phyloP scores from a whole-genome alignment of 2,888 invertebrate genomes.

The Tupiocoris notatus region DNA sequence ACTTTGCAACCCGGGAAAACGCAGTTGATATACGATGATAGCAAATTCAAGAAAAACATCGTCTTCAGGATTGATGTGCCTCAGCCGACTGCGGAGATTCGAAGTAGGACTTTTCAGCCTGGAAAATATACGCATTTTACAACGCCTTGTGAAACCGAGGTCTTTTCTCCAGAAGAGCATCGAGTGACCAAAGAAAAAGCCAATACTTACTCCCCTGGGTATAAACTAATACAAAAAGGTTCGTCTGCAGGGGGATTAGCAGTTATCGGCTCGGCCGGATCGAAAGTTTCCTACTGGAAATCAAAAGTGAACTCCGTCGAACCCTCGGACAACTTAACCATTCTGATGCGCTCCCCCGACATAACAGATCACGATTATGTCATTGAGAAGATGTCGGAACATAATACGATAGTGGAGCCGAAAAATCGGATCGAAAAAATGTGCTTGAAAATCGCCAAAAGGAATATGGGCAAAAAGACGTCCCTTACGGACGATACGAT shows the following conservation, averaged over 20 bases:
- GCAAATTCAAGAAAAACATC: constrained; percentile 34
- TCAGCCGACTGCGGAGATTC: background rate
- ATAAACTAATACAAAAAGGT: constrained; percentile 13
- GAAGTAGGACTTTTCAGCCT: no score
- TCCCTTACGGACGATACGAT: background rate
- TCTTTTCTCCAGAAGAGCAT: no score
- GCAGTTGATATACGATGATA: constrained; percentile 19
- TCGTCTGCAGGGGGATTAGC: constrained; percentile 12
- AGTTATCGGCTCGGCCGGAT: background rate
- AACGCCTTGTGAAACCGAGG: no score
- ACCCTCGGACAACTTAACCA: background rate
- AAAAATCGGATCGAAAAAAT: constrained; percentile 4
- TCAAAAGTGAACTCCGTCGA: background rate
- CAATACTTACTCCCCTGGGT: no score
- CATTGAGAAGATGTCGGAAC: constrained; percentile 17
- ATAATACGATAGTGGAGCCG: constrained; percentile 1
- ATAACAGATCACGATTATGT: constrained; percentile 26
- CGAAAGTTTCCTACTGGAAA: constrained; percentile 1
- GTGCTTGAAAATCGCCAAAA: constrained; percentile 9
- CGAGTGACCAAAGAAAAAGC: no score
- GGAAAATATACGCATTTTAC: no score
- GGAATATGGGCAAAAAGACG: constrained; percentile 1
- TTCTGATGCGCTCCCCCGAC: constrained; percentile 9
- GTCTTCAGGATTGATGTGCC: constrained; percentile 30
- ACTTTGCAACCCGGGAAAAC: constrained; percentile 9